Conservation (phyloP, 2,888 invertebrate species). For the Lymantria monacha region DNA sequence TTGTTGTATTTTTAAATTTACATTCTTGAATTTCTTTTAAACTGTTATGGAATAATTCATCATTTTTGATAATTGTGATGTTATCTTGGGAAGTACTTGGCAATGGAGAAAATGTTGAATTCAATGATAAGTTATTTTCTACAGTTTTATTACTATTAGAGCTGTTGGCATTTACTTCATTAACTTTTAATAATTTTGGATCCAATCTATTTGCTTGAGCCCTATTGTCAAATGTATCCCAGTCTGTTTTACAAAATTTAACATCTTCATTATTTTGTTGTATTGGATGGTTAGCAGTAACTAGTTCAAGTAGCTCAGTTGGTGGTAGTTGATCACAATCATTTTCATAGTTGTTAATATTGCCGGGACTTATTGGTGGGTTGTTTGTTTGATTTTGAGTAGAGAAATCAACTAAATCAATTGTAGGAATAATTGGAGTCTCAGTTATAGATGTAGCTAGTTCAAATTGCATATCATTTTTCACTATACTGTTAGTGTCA, state of each 20-base stretch:
- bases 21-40: slow-evolving; percentile 6
- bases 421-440: background rate
- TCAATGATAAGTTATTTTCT: slow-evolving; percentile 18
- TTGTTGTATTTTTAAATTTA: background rate
- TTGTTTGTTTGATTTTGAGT: background rate
- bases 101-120: slow-evolving; percentile 41
- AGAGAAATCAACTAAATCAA: background rate
- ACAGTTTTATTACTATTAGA: slow-evolving; percentile 40
- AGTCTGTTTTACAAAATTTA: no score
- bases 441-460: background rate
- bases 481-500: background rate
- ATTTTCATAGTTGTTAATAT: background rate
- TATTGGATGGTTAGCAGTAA: no score
- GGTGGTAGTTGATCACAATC: background rate
- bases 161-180: slow-evolving; percentile 13
- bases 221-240: no score
- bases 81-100: slow-evolving; percentile 55
- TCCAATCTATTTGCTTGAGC: no score
- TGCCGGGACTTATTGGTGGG: background rate
- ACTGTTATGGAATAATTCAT: slow-evolving; percentile 43
- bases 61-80: slow-evolving; percentile 47
- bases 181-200: no score
- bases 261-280: no score
- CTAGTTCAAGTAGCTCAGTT: background rate
- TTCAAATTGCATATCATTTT: no score